A percentile compares a stretch with the other conserved stretches of the same genome.
Evolutionary conservation across 2,113 vertebrate genomes (phyloP).

Genomic region (Hippocampus barbouri): DNA sequence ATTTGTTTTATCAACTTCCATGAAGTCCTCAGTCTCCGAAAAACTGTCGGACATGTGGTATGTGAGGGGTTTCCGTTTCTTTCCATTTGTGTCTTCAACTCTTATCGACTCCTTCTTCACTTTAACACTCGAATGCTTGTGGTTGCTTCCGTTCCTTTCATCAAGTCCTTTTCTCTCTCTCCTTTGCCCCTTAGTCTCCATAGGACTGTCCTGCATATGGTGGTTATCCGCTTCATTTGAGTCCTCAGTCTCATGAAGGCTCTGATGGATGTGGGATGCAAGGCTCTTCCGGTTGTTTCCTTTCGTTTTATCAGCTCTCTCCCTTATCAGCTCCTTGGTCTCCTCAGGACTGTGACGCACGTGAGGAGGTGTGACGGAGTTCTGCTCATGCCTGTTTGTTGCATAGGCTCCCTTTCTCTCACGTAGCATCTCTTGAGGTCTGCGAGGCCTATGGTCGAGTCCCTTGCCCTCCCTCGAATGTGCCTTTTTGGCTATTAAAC

Average conservation of each 20-base stretch:
- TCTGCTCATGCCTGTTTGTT: background rate
- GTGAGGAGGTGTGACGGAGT: background rate
- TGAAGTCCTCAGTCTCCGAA: constrained; percentile 1
- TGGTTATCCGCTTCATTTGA: background rate
- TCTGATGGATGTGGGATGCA: background rate
- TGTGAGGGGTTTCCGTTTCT: background rate
- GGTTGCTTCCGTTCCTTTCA: background rate
- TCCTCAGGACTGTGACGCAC: background rate
- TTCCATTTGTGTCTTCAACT: background rate
- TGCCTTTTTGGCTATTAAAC: background rate
- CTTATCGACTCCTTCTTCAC: background rate
- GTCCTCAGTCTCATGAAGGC: background rate
- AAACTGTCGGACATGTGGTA: background rate
- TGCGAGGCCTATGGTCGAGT: background rate
- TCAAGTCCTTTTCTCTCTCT: background rate
- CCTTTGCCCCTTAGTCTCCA: background rate
- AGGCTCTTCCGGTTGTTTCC: background rate
- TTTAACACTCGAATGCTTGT: background rate
- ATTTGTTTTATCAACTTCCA: background rate
- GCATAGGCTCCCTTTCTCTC: background rate
- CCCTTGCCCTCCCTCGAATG: no score
- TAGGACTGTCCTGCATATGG: background rate
- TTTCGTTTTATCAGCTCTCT: background rate
- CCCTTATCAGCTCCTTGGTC: background rate
- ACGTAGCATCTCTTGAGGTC: background rate